Percentiles rank a stretch among this genome's conserved stretches.
phyloP scores from a whole-genome alignment of 37 sponge, comb jelly and placozoan species.

The Chondrilla cf. caribensis region DNA sequence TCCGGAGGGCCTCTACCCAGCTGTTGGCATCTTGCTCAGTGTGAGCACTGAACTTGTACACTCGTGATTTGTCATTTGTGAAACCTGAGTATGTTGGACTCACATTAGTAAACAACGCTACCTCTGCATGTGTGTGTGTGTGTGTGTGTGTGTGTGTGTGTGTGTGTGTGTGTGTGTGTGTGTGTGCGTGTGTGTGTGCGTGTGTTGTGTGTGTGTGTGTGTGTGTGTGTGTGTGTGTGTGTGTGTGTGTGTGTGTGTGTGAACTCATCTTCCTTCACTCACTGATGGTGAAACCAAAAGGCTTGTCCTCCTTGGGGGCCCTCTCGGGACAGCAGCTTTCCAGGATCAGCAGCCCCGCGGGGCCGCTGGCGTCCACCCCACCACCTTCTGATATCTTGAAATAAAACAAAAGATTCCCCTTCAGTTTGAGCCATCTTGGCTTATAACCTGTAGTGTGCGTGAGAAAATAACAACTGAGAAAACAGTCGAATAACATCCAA shows the following conservation, averaged over 20 bases:
- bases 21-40: constrained; percentile 43
- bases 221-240: neutral
- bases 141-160: constrained; percentile 4
- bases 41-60: constrained; percentile 50
- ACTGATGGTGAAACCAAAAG: constrained; percentile 12
- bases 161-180: constrained; percentile 17
- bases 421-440: constrained; percentile 80
- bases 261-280: neutral
- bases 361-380: constrained; percentile 49
- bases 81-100: constrained; percentile 22
- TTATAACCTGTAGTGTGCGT: constrained; percentile 49
- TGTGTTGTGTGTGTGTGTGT: constrained; percentile 5
- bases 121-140: constrained; percentile 3
- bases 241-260: constrained; percentile 15
- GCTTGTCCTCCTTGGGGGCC: neutral
- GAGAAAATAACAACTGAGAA: too few species aligned
- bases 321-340: constrained; percentile 29
- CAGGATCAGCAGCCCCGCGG: constrained; percentile 56
- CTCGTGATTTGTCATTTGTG: constrained; percentile 50
- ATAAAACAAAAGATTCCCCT: constrained; percentile 80
- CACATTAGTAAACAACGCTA: neutral
- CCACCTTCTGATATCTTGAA: constrained; percentile 67
- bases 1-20: constrained; percentile 55
- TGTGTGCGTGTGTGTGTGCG: constrained; percentile 20
- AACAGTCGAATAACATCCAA: too few species aligned